These are phyloP conservation scores for Drosophila prostipennis DNA, from an alignment of 2,888 invertebrate genomes.

Conservation along the genomic window DNA sequence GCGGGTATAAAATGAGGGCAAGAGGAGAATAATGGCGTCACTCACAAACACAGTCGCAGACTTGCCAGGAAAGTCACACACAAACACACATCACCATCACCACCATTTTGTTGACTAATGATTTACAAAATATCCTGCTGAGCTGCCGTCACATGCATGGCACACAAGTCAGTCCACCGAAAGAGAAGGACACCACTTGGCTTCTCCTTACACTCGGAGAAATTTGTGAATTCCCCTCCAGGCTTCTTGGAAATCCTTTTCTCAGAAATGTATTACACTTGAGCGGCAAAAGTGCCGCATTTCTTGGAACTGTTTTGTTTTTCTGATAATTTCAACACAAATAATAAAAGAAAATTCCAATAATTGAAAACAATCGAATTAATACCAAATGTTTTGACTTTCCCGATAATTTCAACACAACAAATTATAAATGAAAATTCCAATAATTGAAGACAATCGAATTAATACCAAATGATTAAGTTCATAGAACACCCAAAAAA, in stretches of 20 bases:
- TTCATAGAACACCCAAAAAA: no score
- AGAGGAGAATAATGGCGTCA: constrained; percentile 45
- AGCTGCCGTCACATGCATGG: constrained; percentile 51
- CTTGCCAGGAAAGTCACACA: constrained; percentile 6
- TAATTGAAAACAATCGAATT: no score
- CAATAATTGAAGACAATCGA: no score
- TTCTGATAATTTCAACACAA: no score
- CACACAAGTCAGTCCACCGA: constrained; percentile 32
- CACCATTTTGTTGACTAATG: constrained; percentile 69
- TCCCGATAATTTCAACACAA: no score
- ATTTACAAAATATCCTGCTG: constrained; percentile 79
- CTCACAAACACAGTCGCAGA: neutral
- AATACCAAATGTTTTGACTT: no score
- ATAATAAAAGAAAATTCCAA: no score
- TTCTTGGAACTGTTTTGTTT: no score
- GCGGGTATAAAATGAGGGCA: constrained; percentile 26
- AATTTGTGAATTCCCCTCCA: neutral
- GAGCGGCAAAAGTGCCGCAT: no score
- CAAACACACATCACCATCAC: constrained; percentile 26
- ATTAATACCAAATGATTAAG: no score
- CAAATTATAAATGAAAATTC: no score
- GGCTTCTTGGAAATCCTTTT: neutral
- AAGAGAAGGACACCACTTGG: constrained; percentile 28
- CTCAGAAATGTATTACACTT: no score
- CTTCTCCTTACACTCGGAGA: constrained; percentile 16